phyloP scores from a whole-genome alignment of 2,888 invertebrate species.

The Hofmannophila pseudospretella region DNA sequence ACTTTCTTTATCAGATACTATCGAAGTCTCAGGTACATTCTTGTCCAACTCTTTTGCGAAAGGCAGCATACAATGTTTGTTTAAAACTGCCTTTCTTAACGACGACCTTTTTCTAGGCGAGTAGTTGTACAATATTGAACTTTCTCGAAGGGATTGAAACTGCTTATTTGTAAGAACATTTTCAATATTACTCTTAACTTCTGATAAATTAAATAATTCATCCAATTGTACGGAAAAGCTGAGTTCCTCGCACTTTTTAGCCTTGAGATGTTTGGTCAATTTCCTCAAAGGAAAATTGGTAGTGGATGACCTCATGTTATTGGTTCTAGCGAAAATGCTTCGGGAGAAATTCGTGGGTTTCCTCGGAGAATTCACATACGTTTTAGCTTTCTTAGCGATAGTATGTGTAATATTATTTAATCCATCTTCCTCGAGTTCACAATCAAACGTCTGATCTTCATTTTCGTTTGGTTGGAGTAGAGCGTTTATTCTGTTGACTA shows the following conservation, averaged over 20 bases:
- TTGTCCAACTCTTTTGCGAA: conserved; percentile 19
- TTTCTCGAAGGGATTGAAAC: conserved; percentile 29
- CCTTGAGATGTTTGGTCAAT: conserved; percentile 47
- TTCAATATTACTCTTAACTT: conserved; percentile 18
- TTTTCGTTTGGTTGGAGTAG: conserved; percentile 53
- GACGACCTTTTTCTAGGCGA: conserved; percentile 51
- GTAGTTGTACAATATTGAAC: conserved; percentile 48
- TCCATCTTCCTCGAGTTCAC: conserved; percentile 29
- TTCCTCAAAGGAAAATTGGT: conserved; percentile 44
- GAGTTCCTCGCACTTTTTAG: conserved; percentile 41
- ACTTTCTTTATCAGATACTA: conserved; percentile 24
- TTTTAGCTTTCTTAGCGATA: conserved; percentile 34
- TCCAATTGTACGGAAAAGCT: conserved; percentile 62
- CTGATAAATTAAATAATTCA: conserved; percentile 42
- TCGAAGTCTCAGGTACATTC: conserved; percentile 12
- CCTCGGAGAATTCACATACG: conserved; percentile 41
- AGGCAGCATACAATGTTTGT: conserved; percentile 30
- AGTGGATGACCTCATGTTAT: conserved; percentile 41
- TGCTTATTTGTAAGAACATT: conserved; percentile 22
- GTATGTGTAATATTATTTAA: conserved; percentile 45
- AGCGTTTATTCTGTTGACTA: conserved; percentile 48
- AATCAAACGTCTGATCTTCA: conserved; percentile 46
- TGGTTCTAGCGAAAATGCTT: conserved; percentile 52
- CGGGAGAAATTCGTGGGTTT: conserved; percentile 39
- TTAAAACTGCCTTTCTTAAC: conserved; percentile 52